Base-by-base conservation (phyloP, 23 tunicate species). In the Ascidia mentula region DNA sequence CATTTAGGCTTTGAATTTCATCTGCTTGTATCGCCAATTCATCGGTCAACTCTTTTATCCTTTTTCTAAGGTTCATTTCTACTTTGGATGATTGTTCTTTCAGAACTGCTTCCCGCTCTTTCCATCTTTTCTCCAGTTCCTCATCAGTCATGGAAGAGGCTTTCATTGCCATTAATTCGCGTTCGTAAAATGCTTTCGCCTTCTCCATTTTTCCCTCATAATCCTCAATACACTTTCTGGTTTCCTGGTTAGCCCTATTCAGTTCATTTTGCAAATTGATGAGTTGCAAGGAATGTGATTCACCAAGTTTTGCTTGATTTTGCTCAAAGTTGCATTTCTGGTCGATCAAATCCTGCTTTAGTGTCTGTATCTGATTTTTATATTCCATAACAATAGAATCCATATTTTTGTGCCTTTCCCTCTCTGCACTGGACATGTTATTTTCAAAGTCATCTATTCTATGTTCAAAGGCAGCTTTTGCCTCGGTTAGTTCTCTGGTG, bases 131-230 rank as follows among this genome's bases (percentile, higher is more conserved):
- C 9, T 60, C 36, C 42, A 86, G 38, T 45, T 86, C 80, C 20
- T 86, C 82, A 42, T 86, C 82, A 9, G 82, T 60, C 30, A 72
- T 38, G 15, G 71, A 32, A 34, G 84, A 79, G 18, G 79, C 74
- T 32, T 79, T 70, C 46, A 87, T 7, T 18, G 79, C 98, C 40
- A 28, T 78, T 15, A 93, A 86, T 72, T 93, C 98, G 17, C 83
- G 89, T 40, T 93, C 94, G 45, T 93, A 93, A 75, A 88, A 88
- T 0, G 87, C 82, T 69, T 88, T 93, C 32, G 89, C 82, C 72
- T 93, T 93, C n/a, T 84, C 87, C 85, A 93, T 76, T 81, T 93
- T 93, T 12, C 69, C 84, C 18, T 93, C 93, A 9, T 36, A 72
- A 36, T 88, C 92, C 0, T 85, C 98, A 0, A 78, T 40, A 18